A percentile compares a stretch with the other conserved stretches of the same genome.
Evolutionary conservation across 2,797 vertebrate species (phyloP).

Genomic region (Myripristis murdjan): DNA sequence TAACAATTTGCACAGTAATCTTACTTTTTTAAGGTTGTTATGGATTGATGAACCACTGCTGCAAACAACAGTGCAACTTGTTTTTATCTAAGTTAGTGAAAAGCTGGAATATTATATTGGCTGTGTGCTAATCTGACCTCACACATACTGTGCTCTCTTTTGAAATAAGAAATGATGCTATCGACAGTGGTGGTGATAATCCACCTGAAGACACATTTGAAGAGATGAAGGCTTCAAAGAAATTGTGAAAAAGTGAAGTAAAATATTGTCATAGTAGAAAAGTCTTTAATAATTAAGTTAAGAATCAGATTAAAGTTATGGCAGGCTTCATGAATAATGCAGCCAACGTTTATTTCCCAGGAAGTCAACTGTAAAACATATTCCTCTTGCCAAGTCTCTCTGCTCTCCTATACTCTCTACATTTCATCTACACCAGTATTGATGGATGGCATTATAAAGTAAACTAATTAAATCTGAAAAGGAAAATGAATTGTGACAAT

Average conservation of each 20-base stretch:
- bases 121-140: conserved; percentile 50
- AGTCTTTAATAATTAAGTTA: conserved; percentile 75
- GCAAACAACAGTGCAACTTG: too few species aligned
- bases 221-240: conserved; percentile 59
- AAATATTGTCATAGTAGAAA: conserved; percentile 71
- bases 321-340: conserved; percentile 90
- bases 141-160: conserved; percentile 39
- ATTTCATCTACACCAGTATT: conserved; percentile 91
- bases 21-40: conserved; percentile 22
- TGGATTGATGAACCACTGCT: conserved; percentile 17
- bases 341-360: conserved; percentile 85
- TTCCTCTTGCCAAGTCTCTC: conserved; percentile 78
- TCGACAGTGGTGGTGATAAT: conserved; percentile 58
- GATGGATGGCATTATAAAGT: conserved; percentile 94
- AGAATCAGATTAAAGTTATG: conserved; percentile 82
- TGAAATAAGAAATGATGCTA: conserved; percentile 63
- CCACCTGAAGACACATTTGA: conserved; percentile 49
- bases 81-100: conserved; percentile 50
- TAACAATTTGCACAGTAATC: too few species aligned
- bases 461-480: conserved; percentile 93
- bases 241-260: conserved; percentile 52
- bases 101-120: conserved; percentile 30
- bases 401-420: conserved; percentile 78
- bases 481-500: conserved; percentile 92
- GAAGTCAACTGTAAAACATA: conserved; percentile 89